Evolutionary conservation across 2,888 invertebrate genomes (phyloP), one percentile per base, ranked within the genome.

Genomic region (Heliothis peltigera): DNA sequence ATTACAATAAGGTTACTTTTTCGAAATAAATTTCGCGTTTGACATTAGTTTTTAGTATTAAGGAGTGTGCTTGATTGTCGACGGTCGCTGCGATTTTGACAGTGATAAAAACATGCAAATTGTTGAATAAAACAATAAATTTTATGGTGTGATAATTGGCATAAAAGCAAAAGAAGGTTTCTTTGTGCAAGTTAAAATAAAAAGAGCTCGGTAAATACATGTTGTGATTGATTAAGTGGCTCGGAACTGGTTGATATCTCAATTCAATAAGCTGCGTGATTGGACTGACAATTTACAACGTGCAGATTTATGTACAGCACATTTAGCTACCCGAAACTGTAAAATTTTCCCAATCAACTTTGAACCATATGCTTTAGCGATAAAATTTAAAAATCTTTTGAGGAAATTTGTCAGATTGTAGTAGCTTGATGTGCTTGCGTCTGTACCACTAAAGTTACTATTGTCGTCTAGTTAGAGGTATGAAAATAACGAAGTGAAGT

Each of bases 1-100:
- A 89, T 89, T 85, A 89, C 83, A 86, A 84, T 84, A 79, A 84
- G 79, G 80, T 80, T 64, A 62, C 25, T 74, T 83, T 75, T 76
- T 71, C 46, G 58, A 87, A 80, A 89, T 90, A 89, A 85, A 88
- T 88, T 87, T 81, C 68, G 58, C 72, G 74, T 88, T 86, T 85
- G 87, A 86, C 85, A 81, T 89, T 88, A 83, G 46, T 44, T 69
- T 73, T 67, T 52, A 42, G 64, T 15, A 60, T 81, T 80, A 81
- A 70, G 71, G 70, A 22, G 74, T 39, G 62, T 59, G 57, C 61
- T 58, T 19, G 59, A 57, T 61, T 49, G 22, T 43, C 8, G 12
- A 1, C 12, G 28, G 44, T 22, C n/a, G 59, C 47, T 25, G 55
- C 61, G 47, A 43, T 51, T 53, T 62, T 46, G 21, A 47, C 19